These are phyloP conservation scores for Dasysyrphus tricinctus DNA, from an alignment of 2,888 invertebrate species.

Conservation along the genomic window DNA sequence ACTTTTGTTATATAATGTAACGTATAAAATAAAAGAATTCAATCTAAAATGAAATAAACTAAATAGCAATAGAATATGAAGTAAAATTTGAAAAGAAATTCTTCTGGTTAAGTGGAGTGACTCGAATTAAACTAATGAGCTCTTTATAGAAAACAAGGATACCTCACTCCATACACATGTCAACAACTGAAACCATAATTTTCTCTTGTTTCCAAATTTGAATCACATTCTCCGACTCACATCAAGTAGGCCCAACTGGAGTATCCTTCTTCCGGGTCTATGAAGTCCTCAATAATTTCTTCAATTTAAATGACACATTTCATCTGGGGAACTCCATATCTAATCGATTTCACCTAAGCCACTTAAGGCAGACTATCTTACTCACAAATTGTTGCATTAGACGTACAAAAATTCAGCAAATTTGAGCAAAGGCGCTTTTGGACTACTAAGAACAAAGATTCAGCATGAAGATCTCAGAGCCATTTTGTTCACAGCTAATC, in stretches of 20 bases:
- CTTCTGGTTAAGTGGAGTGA: too few species aligned
- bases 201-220: constrained; percentile 87
- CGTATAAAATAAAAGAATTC: too few species aligned
- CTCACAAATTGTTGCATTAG: constrained; percentile 91
- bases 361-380: constrained; percentile 94
- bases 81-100: too few species aligned
- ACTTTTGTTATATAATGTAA: too few species aligned
- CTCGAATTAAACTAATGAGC: too few species aligned
- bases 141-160: constrained; percentile 93
- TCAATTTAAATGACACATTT: constrained; percentile 88
- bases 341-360: constrained; percentile 90
- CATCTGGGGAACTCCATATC: constrained; percentile 87
- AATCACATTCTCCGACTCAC: constrained; percentile 83
- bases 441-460: too few species aligned
- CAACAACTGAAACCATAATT: constrained; percentile 87
- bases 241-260: constrained; percentile 78
- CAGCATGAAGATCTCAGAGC: too few species aligned
- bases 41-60: too few species aligned
- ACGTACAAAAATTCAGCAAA: constrained; percentile 87
- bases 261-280: constrained; percentile 80
- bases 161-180: constrained; percentile 94
- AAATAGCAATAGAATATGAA: too few species aligned
- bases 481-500: too few species aligned
- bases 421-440: too few species aligned
- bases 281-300: constrained; percentile 80